Evolutionary conservation across 1,140 invertebrate genomes (phyloP), one percentile per base, ranked within the genome.

Genomic region (Calliopsis andreniformis): DNA sequence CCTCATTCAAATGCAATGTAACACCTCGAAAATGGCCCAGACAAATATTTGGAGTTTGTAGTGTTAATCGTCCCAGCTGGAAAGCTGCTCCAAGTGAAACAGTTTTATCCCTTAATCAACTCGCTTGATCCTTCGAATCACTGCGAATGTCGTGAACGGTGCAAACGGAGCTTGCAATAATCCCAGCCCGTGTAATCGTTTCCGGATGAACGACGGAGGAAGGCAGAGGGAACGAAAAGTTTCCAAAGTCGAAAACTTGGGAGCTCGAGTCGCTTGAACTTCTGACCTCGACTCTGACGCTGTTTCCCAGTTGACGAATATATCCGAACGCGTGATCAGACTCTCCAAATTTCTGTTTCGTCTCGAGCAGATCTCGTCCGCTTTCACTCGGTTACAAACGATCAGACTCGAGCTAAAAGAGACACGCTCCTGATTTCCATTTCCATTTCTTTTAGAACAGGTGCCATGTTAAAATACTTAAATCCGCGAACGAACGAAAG

Each of bases 211-310:
- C 43, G 64, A 10, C 64, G 23, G n/a, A 18, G 10, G 35, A 16
- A 66, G 72, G 2, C 14, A 43, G 58, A 42, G 64, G 51, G 42
- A 68, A 71, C 35, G 75, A 59, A 77, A 80, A 78, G 61, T 82
- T 83, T 82, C 47, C 43, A 42, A 58, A 72, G 45, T 59, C 69
- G 79, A 83, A 83, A 83, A 79, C 49, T 30, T 47, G 53, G 35
- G 71, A 59, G 61, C 59, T 73, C 76, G 68, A 82, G 47, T 59
- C 61, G 43, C n/a, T 20, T 75, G 81, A 82, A 82, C 79, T 75
- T 72, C 66, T 81, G 72, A 77, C 79, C 66, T 25, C 45, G 47
- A 43, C 55, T 45, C 56, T 35, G 66, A 20, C 45, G 47, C 32
- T 58, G 72, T 77, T 80, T 63, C 75, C 63, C 30, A 30, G 32